Evolutionary conservation across 2,113 vertebrate genomes (phyloP).

Genomic region (Stictonetta naevosa): DNA sequence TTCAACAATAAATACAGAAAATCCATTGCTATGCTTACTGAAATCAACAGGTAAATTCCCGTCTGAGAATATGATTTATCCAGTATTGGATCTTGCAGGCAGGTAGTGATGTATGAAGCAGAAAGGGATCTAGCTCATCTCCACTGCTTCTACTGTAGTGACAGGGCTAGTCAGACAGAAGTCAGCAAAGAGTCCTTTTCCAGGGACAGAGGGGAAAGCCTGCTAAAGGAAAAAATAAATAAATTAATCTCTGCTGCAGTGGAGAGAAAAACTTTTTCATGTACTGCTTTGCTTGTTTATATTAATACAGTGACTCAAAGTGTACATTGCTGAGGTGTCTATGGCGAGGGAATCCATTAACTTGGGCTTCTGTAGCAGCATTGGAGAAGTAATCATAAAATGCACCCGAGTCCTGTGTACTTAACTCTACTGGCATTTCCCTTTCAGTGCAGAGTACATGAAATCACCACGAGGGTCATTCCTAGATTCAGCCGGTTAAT

Average conservation of each 20-base stretch:
- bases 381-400: background rate
- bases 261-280: background rate
- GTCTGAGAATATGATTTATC: background rate
- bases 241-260: background rate
- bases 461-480: background rate
- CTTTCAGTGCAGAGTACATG: background rate
- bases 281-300: background rate
- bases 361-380: background rate
- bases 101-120: background rate
- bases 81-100: background rate
- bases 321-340: background rate
- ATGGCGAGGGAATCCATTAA: background rate
- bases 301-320: background rate
- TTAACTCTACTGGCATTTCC: background rate
- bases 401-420: background rate
- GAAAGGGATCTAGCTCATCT: background rate
- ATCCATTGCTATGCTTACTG: background rate
- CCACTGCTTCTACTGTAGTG: background rate
- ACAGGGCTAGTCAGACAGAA: background rate
- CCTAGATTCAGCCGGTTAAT: background rate
- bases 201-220: background rate
- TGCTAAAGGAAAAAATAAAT: background rate
- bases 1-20: background rate
- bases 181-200: slow-evolving; percentile 6
- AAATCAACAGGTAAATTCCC: background rate